Base-by-base conservation (phyloP, 2,797 vertebrate genomes). In the Danio jaintianensis region DNA sequence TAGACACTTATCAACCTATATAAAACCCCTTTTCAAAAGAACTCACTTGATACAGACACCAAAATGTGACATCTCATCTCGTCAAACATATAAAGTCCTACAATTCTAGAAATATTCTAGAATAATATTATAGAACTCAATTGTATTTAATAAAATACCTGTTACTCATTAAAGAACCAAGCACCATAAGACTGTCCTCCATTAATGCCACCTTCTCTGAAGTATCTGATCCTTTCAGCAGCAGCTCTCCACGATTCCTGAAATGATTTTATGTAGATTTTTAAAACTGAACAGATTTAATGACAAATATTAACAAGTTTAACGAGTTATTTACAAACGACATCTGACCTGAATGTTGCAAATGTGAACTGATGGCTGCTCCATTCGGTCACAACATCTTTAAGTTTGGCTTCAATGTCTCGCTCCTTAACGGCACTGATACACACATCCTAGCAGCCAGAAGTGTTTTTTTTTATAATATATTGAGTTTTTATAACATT, bases 161-260 rank as follows among this genome's bases (percentile, higher is more conserved):
- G 92, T 94, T 96, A 87, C 92, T 95, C 87, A 96, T 92, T 84
- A 96, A 93, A 0, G 95, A 96, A 0, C 92, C 89, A 85, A 96
- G 83, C 63, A 95, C 82, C 95, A 96, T 95, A 52, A 96, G 91
- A 62, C 94, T 95, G 86, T 96, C 95, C 89, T 96, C 95, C 89
- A 96, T 90, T 85, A 93, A 86, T 63, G 91, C 86, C 79, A 96
- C 89, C 69, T 94, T 96, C 85, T 96, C 96, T 0, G 89, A 67
- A 0, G 86, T 91, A 84, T 95, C 95, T 0, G 93, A 90, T 22
- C 95, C 96, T 85, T 90, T 95, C 18, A 96, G 89, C 75, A 96
- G 92, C 50, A 96, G 93, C 55, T 96, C 94, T 67, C 96, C 96
- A 73, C 95, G 87, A 55, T 87, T 89, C 90, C 95, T 96, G 89